Percentiles rank a stretch among this genome's conserved stretches.
These are phyloP conservation scores for Melieria crassipennis DNA, from an alignment of 2,888 invertebrate species.

Conservation along the genomic window DNA sequence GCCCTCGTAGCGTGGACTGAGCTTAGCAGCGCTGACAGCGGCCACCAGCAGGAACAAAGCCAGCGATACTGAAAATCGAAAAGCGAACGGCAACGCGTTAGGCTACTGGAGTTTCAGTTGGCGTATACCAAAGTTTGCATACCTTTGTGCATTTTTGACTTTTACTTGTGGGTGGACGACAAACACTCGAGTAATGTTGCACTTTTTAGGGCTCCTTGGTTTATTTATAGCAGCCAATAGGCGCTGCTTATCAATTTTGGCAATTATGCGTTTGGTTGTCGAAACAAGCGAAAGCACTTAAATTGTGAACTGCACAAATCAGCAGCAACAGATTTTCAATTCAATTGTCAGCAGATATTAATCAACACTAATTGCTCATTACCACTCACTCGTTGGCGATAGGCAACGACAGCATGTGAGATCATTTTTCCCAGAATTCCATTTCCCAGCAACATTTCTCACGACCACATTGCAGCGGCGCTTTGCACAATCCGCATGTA, in stretches of 20 bases:
- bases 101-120: neutral
- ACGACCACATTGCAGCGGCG: too few relatives aligned
- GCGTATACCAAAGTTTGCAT: neutral
- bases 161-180: neutral
- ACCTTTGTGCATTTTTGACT: slow-evolving; percentile 14
- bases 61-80: slow-evolving; percentile 39
- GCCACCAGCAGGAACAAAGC: slow-evolving; percentile 46
- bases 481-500: too few relatives aligned
- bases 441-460: too few relatives aligned
- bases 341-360: too few relatives aligned
- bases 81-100: too few relatives aligned
- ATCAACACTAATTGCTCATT: too few relatives aligned
- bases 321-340: too few relatives aligned
- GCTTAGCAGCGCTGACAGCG: slow-evolving; percentile 32
- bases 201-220: neutral
- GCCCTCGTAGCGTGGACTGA: slow-evolving; percentile 48
- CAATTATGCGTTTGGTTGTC: neutral
- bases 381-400: too few relatives aligned
- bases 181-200: neutral
- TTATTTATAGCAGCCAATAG: neutral
- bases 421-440: too few relatives aligned
- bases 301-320: neutral
- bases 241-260: slow-evolving; percentile 5
- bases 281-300: slow-evolving; percentile 29
- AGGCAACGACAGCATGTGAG: too few relatives aligned